Evolutionary conservation across 2,888 invertebrate species (phyloP), one percentile per base, ranked within the genome.

Genomic region (Euzophera pinguis): DNA sequence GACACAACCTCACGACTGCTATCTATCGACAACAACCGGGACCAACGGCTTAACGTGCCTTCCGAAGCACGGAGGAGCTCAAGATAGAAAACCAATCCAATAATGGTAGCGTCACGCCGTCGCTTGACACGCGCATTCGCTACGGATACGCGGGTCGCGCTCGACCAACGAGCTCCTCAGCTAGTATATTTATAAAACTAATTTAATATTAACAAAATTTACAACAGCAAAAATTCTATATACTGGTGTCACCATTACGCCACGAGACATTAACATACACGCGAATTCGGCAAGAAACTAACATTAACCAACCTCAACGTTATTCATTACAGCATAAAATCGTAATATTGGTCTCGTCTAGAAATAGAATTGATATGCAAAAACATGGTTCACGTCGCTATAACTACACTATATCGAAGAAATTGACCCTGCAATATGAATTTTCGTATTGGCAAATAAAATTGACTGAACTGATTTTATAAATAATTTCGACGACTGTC

Each of bases 361-460:
- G 49, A 65, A 56, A 61, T 69, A 69, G 53, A 56, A 45, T 65
- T 75, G 75, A 75, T 75, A 75, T 75, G 75, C 72, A 68, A 63
- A 60, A 60, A 52, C 61, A 69, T 65, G 67, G 64, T 68, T 62
- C 65, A 47, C 62, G 54, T 53, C 45, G 57, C 64, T 58, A 50
- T 39, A 27, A 56, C 54, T 47, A 37, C 35, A 10, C 13, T 45
- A 39, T 7, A 47, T 42, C 12, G 27, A 42, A 45, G 13, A n/a
- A 47, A 49, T 17, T 50, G 50, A 41, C 16, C 41, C 17, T 13
- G n/a, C 16, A 41, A n/a, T n/a, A 22, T 16, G n/a, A 48, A 14
- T 8, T 17, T 5, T n/a, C n/a, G n/a, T n/a, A n/a, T n/a, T 35
- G 1, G 22, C 22, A 2, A 22, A 17, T 5, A 45, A 32, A 45